phyloP scores from a whole-genome alignment of 2,888 invertebrate species.

The Eupithecia dodoneata region DNA sequence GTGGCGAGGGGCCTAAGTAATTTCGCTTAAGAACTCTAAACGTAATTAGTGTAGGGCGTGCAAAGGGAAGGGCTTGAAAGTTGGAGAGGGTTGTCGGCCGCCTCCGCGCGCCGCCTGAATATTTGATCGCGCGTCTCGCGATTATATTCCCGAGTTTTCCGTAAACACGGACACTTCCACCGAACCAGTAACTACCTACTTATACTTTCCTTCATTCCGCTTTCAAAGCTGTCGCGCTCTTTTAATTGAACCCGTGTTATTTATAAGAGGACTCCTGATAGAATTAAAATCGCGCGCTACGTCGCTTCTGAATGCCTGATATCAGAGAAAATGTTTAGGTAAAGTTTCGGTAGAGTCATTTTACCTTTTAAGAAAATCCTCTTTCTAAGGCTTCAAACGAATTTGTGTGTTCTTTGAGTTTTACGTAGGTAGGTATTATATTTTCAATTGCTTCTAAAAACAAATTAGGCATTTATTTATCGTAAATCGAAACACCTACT shows the following conservation, averaged over 20 bases:
- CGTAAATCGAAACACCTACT: not conserved
- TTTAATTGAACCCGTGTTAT: slow-evolving; percentile 81
- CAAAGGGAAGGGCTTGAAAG: slow-evolving; percentile 86
- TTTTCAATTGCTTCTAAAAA: slow-evolving; percentile 15
- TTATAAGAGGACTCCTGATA: slow-evolving; percentile 80
- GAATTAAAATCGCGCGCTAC: slow-evolving; percentile 81
- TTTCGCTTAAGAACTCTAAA: slow-evolving; percentile 88
- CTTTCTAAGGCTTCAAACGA: slow-evolving; percentile 75
- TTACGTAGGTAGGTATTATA: slow-evolving; percentile 51
- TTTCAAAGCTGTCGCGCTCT: slow-evolving; percentile 78
- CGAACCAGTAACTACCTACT: slow-evolving; percentile 57
- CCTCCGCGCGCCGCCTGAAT: slow-evolving; percentile 78
- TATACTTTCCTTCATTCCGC: slow-evolving; percentile 75
- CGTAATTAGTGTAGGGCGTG: slow-evolving; percentile 88
- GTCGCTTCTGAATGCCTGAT: slow-evolving; percentile 67
- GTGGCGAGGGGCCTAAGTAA: slow-evolving; percentile 86
- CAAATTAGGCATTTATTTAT: slow-evolving; percentile 15
- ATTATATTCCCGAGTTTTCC: slow-evolving; percentile 83
- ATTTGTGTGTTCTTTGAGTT: slow-evolving; percentile 62
- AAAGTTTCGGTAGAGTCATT: slow-evolving; percentile 73
- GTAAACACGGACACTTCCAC: slow-evolving; percentile 81
- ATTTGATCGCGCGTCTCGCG: slow-evolving; percentile 83
- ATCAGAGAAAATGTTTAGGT: slow-evolving; percentile 66
- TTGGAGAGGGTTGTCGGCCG: slow-evolving; percentile 85
- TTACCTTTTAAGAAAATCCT: slow-evolving; percentile 69